These are phyloP conservation scores for Allophyes oxyacanthae DNA, from an alignment of 2,888 invertebrate genomes.

Conservation along the genomic window DNA sequence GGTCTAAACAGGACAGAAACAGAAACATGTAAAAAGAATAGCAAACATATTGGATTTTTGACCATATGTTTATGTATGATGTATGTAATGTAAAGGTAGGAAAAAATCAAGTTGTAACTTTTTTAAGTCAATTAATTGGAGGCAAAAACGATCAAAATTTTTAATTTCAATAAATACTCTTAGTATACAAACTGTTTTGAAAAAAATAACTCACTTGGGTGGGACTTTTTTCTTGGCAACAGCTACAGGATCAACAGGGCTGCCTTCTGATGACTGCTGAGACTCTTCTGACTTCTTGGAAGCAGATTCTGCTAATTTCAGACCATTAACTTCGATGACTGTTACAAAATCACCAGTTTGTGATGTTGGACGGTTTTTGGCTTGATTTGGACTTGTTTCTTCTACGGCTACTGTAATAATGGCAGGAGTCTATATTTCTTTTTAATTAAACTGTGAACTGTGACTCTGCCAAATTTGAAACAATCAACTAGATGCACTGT, in stretches of 20 bases:
- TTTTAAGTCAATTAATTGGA: no score
- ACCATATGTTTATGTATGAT: no score
- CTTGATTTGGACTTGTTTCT: slow-evolving; percentile 79
- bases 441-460: not conserved
- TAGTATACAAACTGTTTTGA: no score
- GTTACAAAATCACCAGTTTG: slow-evolving; percentile 93
- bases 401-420: slow-evolving; percentile 75
- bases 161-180: no score
- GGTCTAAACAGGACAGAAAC: slow-evolving; percentile 75
- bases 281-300: slow-evolving; percentile 81
- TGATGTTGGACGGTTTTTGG: slow-evolving; percentile 86
- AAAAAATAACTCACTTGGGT: slow-evolving; percentile 86
- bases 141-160: no score
- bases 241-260: slow-evolving; percentile 87
- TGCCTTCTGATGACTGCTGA: slow-evolving; percentile 84
- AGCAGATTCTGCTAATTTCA: slow-evolving; percentile 88
- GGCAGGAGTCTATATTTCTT: slow-evolving; percentile 2
- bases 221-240: slow-evolving; percentile 91
- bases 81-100: no score
- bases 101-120: no score
- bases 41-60: no score
- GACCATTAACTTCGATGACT: slow-evolving; percentile 96
- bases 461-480: no score
- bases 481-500: no score
- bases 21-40: not conserved